phyloP scores from a whole-genome alignment of 64 coral and sea anemone species.

The Platygyra sinensis region DNA sequence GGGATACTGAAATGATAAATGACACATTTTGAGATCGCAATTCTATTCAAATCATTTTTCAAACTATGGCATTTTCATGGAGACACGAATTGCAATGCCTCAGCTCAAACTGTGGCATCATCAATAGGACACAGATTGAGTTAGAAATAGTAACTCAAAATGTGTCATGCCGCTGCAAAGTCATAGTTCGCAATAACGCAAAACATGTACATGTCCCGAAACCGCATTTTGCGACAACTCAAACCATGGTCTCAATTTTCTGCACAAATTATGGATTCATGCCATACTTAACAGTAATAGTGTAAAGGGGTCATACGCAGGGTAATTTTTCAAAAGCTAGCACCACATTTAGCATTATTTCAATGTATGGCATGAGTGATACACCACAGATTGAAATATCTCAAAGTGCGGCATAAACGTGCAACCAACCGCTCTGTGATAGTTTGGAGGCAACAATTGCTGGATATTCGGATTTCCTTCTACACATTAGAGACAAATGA shows the following conservation, averaged over 20 bases:
- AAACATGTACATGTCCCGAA: background rate
- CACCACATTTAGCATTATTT: conserved; percentile 5
- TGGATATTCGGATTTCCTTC: no score
- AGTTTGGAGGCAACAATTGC: no score
- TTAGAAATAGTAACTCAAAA: background rate
- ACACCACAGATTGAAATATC: conserved; percentile 11
- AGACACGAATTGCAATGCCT: background rate
- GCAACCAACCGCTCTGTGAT: no score
- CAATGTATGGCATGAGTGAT: conserved; percentile 22
- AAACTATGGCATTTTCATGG: no score
- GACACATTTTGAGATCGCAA: no score
- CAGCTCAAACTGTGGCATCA: background rate
- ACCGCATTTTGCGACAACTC: conserved; percentile 1
- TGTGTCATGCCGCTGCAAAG: background rate
- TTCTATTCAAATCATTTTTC: no score
- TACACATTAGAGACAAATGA: no score
- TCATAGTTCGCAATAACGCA: conserved; percentile 11
- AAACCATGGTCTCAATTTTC: background rate
- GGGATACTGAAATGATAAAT: no score
- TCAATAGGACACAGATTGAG: background rate
- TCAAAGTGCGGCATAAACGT: background rate
- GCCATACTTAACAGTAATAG: background rate
- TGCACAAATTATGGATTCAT: background rate
- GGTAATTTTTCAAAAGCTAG: background rate
- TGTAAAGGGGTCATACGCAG: background rate